These are phyloP conservation scores for Drosophila antonietae DNA, from an alignment of 2,888 invertebrate species.

Conservation along the genomic window DNA sequence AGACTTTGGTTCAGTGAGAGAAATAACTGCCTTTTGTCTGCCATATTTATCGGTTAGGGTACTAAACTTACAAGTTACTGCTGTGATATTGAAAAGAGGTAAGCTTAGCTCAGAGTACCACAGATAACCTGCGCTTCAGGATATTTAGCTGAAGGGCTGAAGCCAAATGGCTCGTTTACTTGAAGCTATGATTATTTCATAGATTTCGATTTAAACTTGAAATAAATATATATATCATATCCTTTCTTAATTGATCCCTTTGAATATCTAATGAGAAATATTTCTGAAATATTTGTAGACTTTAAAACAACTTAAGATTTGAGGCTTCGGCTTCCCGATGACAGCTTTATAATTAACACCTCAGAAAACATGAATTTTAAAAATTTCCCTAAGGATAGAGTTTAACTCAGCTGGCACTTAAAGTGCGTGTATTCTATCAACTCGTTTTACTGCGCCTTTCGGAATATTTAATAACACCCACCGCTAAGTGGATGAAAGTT, in stretches of 20 bases:
- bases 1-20: not conserved
- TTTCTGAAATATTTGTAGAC: no score
- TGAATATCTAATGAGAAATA: no score
- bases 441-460: no score
- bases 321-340: not conserved
- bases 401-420: not conserved
- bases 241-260: not conserved
- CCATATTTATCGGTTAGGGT: not conserved
- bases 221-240: not conserved
- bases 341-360: not conserved
- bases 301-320: no score
- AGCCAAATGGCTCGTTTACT: not conserved
- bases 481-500: not conserved
- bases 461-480: slow-evolving; percentile 6
- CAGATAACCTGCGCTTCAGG: not conserved
- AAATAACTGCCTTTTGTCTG: not conserved
- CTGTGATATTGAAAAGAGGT: no score
- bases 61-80: not conserved
- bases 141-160: not conserved
- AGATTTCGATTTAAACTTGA: no score
- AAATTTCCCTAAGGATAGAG: not conserved
- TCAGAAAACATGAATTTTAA: not conserved
- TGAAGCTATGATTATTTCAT: not conserved
- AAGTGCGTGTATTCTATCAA: not conserved
- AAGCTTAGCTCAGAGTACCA: not conserved